A percentile compares a stretch with the other conserved stretches of the same genome.
phyloP scores from a whole-genome alignment of 2,888 invertebrate species.

The Cataglyphis albicans region DNA sequence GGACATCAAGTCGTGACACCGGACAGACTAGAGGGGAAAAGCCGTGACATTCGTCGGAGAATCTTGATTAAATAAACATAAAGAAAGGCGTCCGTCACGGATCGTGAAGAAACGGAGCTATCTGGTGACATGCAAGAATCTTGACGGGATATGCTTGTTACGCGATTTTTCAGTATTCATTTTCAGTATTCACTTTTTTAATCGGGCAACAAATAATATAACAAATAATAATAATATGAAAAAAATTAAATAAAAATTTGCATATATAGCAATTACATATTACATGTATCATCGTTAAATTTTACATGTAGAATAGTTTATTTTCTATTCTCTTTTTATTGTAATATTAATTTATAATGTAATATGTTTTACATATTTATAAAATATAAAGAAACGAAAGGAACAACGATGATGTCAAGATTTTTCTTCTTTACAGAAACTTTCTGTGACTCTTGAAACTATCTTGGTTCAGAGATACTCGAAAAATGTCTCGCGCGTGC shows the following conservation, averaged over 20 bases:
- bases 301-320: not conserved
- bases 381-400: not conserved
- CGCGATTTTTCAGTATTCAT: not conserved
- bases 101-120: constrained; percentile 43
- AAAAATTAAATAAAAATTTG: not conserved
- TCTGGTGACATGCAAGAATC: constrained; percentile 60
- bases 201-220: not conserved
- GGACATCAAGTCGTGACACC: constrained; percentile 75
- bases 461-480: constrained; percentile 56
- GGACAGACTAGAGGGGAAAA: constrained; percentile 56
- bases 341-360: not conserved
- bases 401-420: constrained; percentile 23
- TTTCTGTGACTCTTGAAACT: constrained; percentile 56
- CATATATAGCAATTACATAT: not conserved
- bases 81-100: constrained; percentile 72
- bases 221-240: not conserved
- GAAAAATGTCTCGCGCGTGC: constrained; percentile 47
- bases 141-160: constrained; percentile 33
- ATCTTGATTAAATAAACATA: constrained; percentile 78
- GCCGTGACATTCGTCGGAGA: constrained; percentile 72
- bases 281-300: not conserved
- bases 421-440: constrained; percentile 14
- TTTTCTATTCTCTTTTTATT: not conserved
- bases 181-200: not conserved
- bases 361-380: not conserved